phyloP scores from a whole-genome alignment of 2,888 invertebrate species.

The Agrilus cyanescens region DNA sequence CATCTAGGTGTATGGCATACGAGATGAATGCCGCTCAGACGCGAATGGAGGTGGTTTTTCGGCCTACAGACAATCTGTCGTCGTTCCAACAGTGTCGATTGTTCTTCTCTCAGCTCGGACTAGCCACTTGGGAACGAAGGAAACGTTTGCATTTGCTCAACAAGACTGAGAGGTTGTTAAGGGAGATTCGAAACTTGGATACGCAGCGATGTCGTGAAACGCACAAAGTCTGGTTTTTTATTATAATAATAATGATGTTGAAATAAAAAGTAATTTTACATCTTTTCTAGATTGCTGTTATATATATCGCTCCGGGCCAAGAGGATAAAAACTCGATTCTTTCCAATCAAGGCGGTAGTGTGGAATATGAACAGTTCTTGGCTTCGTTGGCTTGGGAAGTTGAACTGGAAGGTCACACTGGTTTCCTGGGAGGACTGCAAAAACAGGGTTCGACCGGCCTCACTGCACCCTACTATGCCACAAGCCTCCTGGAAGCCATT shows the following conservation, averaged over 20 bases:
- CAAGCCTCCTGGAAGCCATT: conserved; percentile 85
- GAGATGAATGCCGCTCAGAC: conserved; percentile 7
- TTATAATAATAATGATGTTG: neutral
- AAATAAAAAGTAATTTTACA: neutral
- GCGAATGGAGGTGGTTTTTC: conserved; percentile 9
- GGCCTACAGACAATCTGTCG: conserved; percentile 11
- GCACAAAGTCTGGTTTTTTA: conserved; percentile 53
- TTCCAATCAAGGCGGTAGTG: conserved; percentile 83
- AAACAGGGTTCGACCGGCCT: conserved; percentile 83
- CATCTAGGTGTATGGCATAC: conserved; percentile 20
- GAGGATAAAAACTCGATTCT: conserved; percentile 92
- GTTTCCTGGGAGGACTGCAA: conserved; percentile 88
- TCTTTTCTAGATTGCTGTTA: conserved; percentile 66
- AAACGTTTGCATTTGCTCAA: conserved; percentile 73
- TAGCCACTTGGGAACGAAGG: conserved; percentile 82
- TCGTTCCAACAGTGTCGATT: conserved; percentile 79
- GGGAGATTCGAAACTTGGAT: conserved; percentile 89
- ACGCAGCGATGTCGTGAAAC: conserved; percentile 84
- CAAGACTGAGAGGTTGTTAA: conserved; percentile 76
- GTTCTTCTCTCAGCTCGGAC: conserved; percentile 83
- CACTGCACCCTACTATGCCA: conserved; percentile 90
- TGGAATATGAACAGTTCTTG: conserved; percentile 76
- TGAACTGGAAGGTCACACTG: conserved; percentile 87
- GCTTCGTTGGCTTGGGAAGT: conserved; percentile 67
- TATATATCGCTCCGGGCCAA: conserved; percentile 95